Conservation (phyloP, 2,888 invertebrate genomes). For the Pristionchus japonicus region DNA sequence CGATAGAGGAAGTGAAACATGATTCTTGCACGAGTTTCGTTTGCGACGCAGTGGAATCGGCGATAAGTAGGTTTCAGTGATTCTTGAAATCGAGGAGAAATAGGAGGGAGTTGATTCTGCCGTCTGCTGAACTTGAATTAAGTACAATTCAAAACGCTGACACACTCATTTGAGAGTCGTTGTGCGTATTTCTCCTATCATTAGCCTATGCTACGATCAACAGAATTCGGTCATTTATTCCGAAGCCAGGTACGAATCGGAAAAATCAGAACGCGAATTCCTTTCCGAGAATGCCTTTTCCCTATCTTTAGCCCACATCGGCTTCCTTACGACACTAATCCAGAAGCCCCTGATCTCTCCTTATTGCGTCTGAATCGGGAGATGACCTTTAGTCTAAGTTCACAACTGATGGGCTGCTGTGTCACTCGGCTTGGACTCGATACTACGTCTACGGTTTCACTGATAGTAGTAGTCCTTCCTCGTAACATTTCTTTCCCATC, state of each 20-base stretch:
- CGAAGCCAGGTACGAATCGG: too few species aligned
- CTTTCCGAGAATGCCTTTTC: too few species aligned
- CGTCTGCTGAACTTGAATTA: not conserved
- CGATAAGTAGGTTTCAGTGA: not conserved
- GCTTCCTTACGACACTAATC: not conserved
- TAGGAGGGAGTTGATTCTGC: not conserved
- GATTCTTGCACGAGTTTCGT: not conserved
- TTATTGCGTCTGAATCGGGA: not conserved
- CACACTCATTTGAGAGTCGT: too few species aligned
- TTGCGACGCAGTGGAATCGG: not conserved
- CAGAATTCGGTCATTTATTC: not conserved
- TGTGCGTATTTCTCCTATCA: too few species aligned
- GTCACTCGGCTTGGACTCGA: too few species aligned
- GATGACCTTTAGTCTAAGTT: too few species aligned
- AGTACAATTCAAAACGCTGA: not conserved
- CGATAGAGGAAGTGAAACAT: not conserved
- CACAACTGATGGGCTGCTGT: too few species aligned
- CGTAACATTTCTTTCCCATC: not conserved
- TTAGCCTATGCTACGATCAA: too few species aligned
- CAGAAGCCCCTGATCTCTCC: not conserved
- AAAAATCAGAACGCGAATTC: too few species aligned
- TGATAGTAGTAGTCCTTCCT: too few species aligned
- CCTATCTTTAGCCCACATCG: too few species aligned
- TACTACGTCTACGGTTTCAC: too few species aligned
- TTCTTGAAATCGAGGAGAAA: not conserved